These are phyloP conservation scores for Cavia aperea DNA, from an alignment of 2,113 vertebrate species.

Conservation along the genomic window DNA sequence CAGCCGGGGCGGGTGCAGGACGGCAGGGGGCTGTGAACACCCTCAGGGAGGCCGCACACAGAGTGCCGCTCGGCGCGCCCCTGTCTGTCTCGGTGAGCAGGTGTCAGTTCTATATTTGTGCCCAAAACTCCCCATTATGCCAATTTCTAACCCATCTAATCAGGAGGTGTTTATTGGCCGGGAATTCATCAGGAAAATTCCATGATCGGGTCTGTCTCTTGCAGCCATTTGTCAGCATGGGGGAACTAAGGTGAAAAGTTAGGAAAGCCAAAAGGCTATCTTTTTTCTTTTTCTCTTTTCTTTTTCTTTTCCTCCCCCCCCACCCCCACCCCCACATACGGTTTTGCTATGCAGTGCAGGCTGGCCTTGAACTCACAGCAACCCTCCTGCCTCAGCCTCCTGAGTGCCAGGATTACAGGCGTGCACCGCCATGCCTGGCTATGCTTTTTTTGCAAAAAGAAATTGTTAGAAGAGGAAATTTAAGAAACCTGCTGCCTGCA, in stretches of 20 bases:
- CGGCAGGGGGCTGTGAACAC: slow-evolving; percentile 10
- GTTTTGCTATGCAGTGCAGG: too few relatives aligned
- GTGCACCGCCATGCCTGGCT: too few relatives aligned
- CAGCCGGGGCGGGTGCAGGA: neutral
- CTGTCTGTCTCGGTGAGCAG: slow-evolving; percentile 51
- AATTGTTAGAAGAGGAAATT: neutral
- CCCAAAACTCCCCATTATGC: slow-evolving; percentile 35
- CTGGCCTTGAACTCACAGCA: too few relatives aligned
- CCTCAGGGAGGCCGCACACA: neutral
- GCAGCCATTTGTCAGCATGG: neutral
- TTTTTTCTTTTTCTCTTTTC: neutral
- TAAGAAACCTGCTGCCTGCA: neutral
- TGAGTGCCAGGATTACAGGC: too few relatives aligned
- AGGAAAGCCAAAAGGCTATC: neutral
- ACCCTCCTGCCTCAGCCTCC: too few relatives aligned
- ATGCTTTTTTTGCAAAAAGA: neutral
- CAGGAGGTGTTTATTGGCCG: slow-evolving; percentile 42
- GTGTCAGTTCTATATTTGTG: slow-evolving; percentile 64
- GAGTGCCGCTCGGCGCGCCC: neutral
- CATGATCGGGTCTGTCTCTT: neutral
- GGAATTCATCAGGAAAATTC: slow-evolving; percentile 53
- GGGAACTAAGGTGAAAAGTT: neutral
- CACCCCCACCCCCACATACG: too few relatives aligned
- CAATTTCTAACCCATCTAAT: slow-evolving; percentile 37
- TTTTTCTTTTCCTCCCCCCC: too few relatives aligned